These are phyloP conservation scores for Dolichoris vasculosae DNA, from an alignment of 1,140 invertebrate genomes.

Conservation along the genomic window DNA sequence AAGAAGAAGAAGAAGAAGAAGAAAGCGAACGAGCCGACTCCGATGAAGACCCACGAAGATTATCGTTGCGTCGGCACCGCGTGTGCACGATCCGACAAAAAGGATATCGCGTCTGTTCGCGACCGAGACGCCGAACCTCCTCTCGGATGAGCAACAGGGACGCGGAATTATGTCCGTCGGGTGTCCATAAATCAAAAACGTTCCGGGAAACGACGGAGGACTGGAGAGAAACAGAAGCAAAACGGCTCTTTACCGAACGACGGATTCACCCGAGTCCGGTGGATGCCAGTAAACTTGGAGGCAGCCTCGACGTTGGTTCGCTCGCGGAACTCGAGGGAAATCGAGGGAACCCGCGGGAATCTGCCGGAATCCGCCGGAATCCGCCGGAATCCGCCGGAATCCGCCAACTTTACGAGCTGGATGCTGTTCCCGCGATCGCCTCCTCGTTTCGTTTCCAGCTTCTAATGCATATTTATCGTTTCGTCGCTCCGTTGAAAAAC, in stretches of 20 bases:
- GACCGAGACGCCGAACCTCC: not conserved
- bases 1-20: not conserved
- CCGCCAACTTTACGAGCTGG: not conserved
- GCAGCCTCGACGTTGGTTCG: not conserved
- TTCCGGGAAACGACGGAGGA: not conserved
- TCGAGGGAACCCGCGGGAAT: too few relatives aligned
- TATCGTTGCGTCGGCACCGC: not conserved
- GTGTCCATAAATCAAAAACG: not conserved
- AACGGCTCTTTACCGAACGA: too few relatives aligned
- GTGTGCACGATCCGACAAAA: not conserved
- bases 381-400: too few relatives aligned
- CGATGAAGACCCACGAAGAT: too few relatives aligned
- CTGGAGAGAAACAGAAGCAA: too few relatives aligned
- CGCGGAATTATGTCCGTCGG: not conserved
- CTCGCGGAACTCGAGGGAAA: too few relatives aligned
- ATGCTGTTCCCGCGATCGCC: not conserved
- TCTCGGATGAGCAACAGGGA: not conserved
- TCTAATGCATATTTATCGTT: constrained; percentile 42
- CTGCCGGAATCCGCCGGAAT: too few relatives aligned
- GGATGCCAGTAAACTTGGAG: not conserved
- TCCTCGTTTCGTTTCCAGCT: constrained; percentile 16
- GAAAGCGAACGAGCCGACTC: not conserved
- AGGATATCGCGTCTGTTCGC: not conserved
- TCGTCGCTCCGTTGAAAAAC: not conserved
- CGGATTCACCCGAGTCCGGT: not conserved